Conservation (phyloP, 53 echinoderm and acorn worm species). For the Holothuria scabra region DNA sequence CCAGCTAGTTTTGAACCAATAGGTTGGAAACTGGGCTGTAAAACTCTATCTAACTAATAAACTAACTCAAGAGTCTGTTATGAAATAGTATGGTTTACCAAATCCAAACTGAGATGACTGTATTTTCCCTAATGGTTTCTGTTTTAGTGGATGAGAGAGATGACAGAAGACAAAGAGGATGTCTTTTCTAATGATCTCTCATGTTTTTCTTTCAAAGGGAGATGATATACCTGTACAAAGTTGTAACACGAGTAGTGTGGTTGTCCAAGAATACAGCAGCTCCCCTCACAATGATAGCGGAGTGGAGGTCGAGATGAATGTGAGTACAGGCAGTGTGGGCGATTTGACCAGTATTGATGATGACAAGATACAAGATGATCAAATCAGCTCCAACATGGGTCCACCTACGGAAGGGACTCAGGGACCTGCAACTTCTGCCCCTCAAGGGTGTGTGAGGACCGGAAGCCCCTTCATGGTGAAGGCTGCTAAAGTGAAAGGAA, state of each 20-base stretch:
- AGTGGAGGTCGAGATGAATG: slow-evolving; percentile 94
- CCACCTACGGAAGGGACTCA: slow-evolving; percentile 40
- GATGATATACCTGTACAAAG: slow-evolving; percentile 40
- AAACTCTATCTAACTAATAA: too few species aligned
- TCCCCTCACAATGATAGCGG: slow-evolving; percentile 99
- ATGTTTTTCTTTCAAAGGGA: background rate
- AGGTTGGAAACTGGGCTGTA: too few species aligned
- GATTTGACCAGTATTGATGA: slow-evolving; percentile 89
- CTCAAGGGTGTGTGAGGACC: slow-evolving; percentile 57
- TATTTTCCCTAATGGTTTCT: too few species aligned
- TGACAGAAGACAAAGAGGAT: too few species aligned
- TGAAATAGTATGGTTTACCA: too few species aligned
- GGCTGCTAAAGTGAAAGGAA: slow-evolving; percentile 58
- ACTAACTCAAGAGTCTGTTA: too few species aligned
- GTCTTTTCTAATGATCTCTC: too few species aligned
- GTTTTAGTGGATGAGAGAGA: too few species aligned
- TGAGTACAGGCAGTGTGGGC: slow-evolving; percentile 80
- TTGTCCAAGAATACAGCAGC: slow-evolving; percentile 79
- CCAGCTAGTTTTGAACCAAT: too few species aligned
- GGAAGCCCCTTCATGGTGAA: slow-evolving; percentile 78
- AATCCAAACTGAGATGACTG: too few species aligned
- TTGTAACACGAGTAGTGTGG: slow-evolving; percentile 30
- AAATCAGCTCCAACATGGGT: slow-evolving; percentile 92
- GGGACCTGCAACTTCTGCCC: slow-evolving; percentile 56
- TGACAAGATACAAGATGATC: slow-evolving; percentile 92